Conservation (phyloP, 2,797 vertebrate species). For the Eulemur coronatus region DNA sequence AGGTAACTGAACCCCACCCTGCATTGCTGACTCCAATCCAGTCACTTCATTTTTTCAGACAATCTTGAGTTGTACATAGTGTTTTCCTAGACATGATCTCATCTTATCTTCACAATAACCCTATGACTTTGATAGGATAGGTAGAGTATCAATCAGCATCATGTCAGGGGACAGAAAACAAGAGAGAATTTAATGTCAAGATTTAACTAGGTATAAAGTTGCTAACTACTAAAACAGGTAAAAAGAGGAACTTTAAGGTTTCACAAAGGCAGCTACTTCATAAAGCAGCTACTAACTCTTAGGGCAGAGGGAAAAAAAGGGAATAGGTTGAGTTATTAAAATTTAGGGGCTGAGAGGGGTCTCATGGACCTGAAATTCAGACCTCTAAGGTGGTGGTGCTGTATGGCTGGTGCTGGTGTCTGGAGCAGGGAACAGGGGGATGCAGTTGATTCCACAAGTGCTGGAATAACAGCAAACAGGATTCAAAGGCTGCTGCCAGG, state of each 20-base stretch:
- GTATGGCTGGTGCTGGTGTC: background rate
- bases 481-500: background rate
- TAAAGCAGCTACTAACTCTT: background rate
- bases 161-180: background rate
- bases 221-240: background rate
- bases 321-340: background rate
- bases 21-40: background rate
- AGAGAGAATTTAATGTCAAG: background rate
- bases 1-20: background rate
- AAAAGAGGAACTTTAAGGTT: background rate
- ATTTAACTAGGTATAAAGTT: background rate
- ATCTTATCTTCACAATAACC: constrained; percentile 17
- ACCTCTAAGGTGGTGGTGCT: background rate
- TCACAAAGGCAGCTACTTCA: background rate
- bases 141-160: background rate
- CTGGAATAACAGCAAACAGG: background rate
- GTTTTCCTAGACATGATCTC: constrained; percentile 52
- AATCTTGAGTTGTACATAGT: background rate
- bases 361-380: background rate
- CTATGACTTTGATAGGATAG: background rate
- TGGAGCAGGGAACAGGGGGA: background rate
- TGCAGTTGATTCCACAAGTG: background rate
- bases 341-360: background rate
- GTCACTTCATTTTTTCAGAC: background rate
- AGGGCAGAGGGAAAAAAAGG: background rate